These are phyloP conservation scores for Dyspetes luteomarginatus DNA, from an alignment of 2,888 invertebrate species.

Conservation along the genomic window DNA sequence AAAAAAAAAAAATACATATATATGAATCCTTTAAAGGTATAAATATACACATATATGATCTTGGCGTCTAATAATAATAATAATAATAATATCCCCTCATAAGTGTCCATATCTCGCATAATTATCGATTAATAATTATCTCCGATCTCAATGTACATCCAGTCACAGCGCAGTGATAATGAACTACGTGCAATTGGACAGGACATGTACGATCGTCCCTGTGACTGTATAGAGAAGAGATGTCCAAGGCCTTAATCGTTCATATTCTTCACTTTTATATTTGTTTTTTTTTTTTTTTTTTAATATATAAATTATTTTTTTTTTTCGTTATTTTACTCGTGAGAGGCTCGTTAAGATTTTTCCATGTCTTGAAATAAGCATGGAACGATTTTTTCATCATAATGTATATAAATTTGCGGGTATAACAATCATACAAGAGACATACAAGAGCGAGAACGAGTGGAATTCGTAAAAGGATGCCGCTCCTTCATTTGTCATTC, in stretches of 20 bases:
- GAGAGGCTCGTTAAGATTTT: conserved; percentile 74
- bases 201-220: conserved; percentile 54
- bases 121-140: conserved; percentile 65
- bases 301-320: no score
- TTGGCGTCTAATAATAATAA: not conserved
- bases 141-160: conserved; percentile 38
- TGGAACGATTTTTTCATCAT: not conserved
- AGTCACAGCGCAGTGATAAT: conserved; percentile 54
- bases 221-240: conserved; percentile 48
- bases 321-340: conserved; percentile 66
- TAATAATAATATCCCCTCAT: conserved; percentile 33
- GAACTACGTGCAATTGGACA: conserved; percentile 57
- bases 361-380: conserved; percentile 31
- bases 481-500: conserved; percentile 76
- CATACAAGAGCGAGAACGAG: conserved; percentile 18
- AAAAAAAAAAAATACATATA: no score
- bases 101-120: conserved; percentile 43
- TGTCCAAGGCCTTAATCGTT: conserved; percentile 55
- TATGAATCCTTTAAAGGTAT: not conserved
- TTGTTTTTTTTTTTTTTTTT: conserved; percentile 11
- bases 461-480: conserved; percentile 64
- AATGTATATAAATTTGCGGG: conserved; percentile 22
- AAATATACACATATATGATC: not conserved
- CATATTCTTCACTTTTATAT: conserved; percentile 30
- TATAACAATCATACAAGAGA: not conserved